Percentiles rank a stretch among this genome's conserved stretches.
phyloP scores from a whole-genome alignment of 2,113 vertebrate species.

The Butastur rufipennis region DNA sequence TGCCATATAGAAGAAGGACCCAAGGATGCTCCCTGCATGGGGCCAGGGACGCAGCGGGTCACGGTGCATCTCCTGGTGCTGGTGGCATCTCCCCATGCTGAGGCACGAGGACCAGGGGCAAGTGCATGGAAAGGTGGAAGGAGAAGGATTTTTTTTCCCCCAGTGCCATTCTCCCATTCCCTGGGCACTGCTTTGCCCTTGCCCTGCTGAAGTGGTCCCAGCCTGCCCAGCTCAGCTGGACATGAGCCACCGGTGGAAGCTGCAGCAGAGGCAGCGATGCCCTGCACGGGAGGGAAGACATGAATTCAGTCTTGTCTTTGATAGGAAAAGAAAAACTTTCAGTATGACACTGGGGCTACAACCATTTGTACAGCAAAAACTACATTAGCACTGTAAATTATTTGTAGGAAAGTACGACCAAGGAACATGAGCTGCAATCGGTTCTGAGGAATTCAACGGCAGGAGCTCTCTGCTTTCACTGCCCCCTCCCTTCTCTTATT shows the following conservation, averaged over 20 bases:
- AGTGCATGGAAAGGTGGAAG: not conserved
- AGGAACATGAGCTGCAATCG: not conserved
- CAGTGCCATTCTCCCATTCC: not conserved
- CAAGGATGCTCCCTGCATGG: rapidly evolving
- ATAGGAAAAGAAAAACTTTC: not conserved
- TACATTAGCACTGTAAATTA: constrained; percentile 35
- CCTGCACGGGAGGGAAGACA: not conserved
- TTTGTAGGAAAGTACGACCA: constrained; percentile 31
- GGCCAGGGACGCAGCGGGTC: not conserved
- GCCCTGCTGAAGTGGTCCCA: not conserved
- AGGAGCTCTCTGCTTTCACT: constrained; percentile 31
- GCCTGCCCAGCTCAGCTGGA: not conserved
- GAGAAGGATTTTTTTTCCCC: not conserved
- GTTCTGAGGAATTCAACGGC: constrained; percentile 42
- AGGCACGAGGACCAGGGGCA: rapidly evolving
- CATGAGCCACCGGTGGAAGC: not conserved
- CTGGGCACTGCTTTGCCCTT: not conserved
- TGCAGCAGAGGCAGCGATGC: not conserved
- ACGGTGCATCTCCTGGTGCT: rapidly evolving
- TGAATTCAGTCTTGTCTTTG: not conserved
- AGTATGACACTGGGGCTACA: not conserved
- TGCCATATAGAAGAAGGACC: not conserved
- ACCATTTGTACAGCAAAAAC: constrained; percentile 30
- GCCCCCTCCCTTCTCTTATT: constrained; percentile 18
- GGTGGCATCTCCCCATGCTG: rapidly evolving